phyloP scores from a whole-genome alignment of 2,113 vertebrate genomes.

The Perognathus longimembris region DNA sequence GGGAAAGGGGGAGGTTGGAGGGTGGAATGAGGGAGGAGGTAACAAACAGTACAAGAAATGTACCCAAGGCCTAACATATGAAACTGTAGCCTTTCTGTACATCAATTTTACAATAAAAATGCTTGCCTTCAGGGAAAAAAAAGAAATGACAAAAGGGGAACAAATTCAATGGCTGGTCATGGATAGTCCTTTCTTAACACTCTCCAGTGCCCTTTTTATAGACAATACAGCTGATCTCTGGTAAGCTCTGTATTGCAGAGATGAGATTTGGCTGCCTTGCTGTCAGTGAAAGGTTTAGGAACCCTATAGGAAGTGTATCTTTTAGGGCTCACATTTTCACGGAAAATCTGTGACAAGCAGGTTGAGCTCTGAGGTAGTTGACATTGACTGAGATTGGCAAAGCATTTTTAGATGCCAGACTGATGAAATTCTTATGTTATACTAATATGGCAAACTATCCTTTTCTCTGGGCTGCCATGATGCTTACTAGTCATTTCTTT shows the following conservation, averaged over 20 bases:
- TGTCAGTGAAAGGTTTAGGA: background rate
- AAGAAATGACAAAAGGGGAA: conserved; percentile 19
- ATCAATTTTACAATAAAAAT: no score
- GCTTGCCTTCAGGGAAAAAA: no score
- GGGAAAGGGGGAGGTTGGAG: no score
- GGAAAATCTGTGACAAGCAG: background rate
- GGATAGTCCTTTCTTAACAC: background rate
- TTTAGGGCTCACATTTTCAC: conserved; percentile 16
- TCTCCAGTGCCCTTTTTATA: background rate
- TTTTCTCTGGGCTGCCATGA: conserved; percentile 81
- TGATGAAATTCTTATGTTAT: conserved; percentile 80
- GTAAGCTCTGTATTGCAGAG: background rate
- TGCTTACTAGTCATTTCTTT: conserved; percentile 83
- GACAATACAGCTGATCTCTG: background rate
- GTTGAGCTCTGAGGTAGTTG: background rate
- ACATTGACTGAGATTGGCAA: background rate
- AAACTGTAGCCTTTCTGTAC: no score
- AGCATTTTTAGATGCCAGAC: conserved; percentile 31
- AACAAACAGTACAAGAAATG: no score
- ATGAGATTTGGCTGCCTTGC: background rate
- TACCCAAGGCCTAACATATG: no score
- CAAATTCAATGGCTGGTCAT: conserved; percentile 5
- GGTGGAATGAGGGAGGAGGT: no score
- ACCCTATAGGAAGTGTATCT: conserved; percentile 4
- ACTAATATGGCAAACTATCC: conserved; percentile 82